phyloP scores from a whole-genome alignment of 1,140 invertebrate genomes.

The Trichonephila clavata region DNA sequence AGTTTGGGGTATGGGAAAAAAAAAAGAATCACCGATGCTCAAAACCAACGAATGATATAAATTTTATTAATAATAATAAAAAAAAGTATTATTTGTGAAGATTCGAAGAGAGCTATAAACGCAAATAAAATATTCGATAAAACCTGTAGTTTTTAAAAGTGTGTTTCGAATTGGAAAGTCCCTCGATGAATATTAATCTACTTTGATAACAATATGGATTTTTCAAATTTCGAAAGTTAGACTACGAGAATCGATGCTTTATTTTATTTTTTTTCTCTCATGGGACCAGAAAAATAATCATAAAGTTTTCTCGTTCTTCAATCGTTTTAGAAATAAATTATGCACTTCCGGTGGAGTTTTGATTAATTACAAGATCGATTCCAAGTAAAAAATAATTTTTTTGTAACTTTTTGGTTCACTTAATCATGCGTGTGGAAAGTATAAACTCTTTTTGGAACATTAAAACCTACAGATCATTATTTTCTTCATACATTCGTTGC shows the following conservation, averaged over 20 bases:
- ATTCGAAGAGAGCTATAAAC: not conserved
- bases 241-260: constrained; percentile 47
- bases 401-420: constrained; percentile 39
- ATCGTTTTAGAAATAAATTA: constrained; percentile 68
- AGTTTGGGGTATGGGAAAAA: not conserved
- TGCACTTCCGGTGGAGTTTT: constrained; percentile 63
- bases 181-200: constrained; percentile 10
- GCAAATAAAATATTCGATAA: constrained; percentile 47
- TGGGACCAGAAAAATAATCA: constrained; percentile 28
- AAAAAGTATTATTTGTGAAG: constrained; percentile 29
- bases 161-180: constrained; percentile 13
- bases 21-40: not conserved
- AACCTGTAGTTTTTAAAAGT: constrained; percentile 36
- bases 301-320: constrained; percentile 67
- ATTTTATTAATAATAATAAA: constrained; percentile 33
- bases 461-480: constrained; percentile 36
- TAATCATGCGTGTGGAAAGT: constrained; percentile 24
- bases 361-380: constrained; percentile 69
- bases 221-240: constrained; percentile 62
- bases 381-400: constrained; percentile 1
- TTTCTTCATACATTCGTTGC: not conserved
- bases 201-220: constrained; percentile 71
- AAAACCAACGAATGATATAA: constrained; percentile 38
- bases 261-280: constrained; percentile 32
- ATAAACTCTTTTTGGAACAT: not conserved